Conservation (phyloP, 2,797 vertebrate species). For the Artibeus jamaicensis region DNA sequence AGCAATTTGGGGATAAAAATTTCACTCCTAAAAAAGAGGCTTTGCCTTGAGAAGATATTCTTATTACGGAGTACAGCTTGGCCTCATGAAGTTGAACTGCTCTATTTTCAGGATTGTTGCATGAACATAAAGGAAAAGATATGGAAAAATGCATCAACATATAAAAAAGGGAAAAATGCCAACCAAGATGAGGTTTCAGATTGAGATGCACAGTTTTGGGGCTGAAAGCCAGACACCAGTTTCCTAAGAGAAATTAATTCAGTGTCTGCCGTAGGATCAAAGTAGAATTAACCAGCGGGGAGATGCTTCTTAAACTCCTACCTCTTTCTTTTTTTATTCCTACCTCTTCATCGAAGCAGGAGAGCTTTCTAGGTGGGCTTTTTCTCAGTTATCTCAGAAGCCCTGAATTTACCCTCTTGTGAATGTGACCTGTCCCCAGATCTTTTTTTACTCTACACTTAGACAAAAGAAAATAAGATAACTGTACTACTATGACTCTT, state of each 20-base stretch:
- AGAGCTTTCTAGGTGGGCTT: neutral
- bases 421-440: neutral
- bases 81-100: neutral
- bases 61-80: constrained; percentile 16
- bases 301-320: neutral
- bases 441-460: neutral
- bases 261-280: neutral
- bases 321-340: neutral
- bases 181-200: neutral
- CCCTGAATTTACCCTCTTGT: neutral
- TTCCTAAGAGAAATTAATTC: constrained; percentile 12
- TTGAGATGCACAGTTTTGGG: neutral
- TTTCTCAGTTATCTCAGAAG: neutral
- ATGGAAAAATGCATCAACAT: neutral
- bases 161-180: neutral
- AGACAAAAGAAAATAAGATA: neutral
- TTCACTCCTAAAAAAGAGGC: neutral
- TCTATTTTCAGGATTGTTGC: constrained; percentile 8
- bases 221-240: neutral
- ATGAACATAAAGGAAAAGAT: neutral
- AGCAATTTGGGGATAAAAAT: constrained; percentile 28
- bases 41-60: constrained; percentile 50
- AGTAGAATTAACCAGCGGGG: neutral
- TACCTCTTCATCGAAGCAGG: neutral
- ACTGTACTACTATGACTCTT: neutral